These are phyloP conservation scores for Philonicus albiceps DNA, from an alignment of 2,888 invertebrate species.

Conservation along the genomic window DNA sequence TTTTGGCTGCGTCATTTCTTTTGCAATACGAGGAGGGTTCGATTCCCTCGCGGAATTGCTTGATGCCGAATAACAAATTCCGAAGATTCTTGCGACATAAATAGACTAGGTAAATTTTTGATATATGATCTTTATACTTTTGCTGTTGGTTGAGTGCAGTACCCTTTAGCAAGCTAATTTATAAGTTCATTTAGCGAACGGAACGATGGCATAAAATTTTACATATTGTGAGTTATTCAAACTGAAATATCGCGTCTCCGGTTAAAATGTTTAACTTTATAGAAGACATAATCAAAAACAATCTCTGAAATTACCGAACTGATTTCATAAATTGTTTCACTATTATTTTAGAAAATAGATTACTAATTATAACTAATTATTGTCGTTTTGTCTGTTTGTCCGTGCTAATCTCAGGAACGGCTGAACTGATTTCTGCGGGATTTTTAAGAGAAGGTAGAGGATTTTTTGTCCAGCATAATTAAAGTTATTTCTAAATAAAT, in stretches of 20 bases:
- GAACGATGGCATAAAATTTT: neutral
- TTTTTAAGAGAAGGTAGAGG: no score
- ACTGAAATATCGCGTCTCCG: neutral
- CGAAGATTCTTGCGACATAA: neutral
- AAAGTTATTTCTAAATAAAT: no score
- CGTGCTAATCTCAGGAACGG: no score
- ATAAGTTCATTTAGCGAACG: neutral
- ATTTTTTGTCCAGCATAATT: no score
- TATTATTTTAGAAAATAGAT: no score
- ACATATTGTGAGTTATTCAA: neutral
- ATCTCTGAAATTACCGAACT: no score
- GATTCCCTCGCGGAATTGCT: neutral
- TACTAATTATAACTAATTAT: no score
- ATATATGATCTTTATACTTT: neutral
- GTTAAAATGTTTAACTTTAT: no score
- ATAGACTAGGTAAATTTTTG: neutral
- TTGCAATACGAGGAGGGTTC: neutral
- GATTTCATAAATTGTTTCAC: no score
- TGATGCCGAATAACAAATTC: neutral
- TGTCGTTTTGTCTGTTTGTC: no score
- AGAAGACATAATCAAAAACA: no score
- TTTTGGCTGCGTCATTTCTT: neutral
- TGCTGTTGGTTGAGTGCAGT: neutral
- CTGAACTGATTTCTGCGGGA: no score
- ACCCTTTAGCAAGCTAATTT: neutral